Base-by-base conservation (phyloP, 2,113 vertebrate genomes). In the Indri indri region DNA sequence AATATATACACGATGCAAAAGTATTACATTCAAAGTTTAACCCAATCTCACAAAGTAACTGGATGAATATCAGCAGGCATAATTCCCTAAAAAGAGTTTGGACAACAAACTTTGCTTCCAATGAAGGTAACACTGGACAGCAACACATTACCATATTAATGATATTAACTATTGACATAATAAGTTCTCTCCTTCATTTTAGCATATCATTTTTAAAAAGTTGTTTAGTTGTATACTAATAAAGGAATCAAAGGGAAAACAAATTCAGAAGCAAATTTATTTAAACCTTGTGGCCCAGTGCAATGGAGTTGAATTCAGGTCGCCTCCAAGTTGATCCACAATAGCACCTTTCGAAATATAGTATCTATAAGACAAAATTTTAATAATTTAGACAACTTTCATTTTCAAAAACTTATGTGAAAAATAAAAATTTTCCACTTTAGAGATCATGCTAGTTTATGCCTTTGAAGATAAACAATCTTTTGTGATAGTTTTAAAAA, bases 311-410 rank as follows among this genome's bases (percentile, higher is more conserved):
- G 99, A 99, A 98, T 99, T 99, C 95, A 99, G 98, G 98, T 99
- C 99, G 98, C 99, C 99, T 98, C 99, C 99, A 94, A 99, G 99
- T 96, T 99, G 99, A 98, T 99, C 99, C 98, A 99, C 99, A 37
- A 99, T 99, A 97, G 99, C 99, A 98, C 99, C 99, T 98, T 99
- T 99, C 91, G 99, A 99, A 99, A 99, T 99, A 98, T 99, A 99
- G 98, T 99, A 99, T 97, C 99, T 99, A 88, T 22, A 98, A 97
- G 96, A 91, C 74, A 95, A 96, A 95, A 98, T 98, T 91, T 18
- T 52, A 57, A 94, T 59, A 96, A 94, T 42, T 81, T 96, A 96
- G 92, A 70, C 7, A 96, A 80, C 5, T n/a, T 97, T 84, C 57
- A 18, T 74, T 68, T 94, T 92, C 76, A 42, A 81, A 34, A 97